phyloP scores from a whole-genome alignment of 2,797 vertebrate genomes.

The Periparus ater region DNA sequence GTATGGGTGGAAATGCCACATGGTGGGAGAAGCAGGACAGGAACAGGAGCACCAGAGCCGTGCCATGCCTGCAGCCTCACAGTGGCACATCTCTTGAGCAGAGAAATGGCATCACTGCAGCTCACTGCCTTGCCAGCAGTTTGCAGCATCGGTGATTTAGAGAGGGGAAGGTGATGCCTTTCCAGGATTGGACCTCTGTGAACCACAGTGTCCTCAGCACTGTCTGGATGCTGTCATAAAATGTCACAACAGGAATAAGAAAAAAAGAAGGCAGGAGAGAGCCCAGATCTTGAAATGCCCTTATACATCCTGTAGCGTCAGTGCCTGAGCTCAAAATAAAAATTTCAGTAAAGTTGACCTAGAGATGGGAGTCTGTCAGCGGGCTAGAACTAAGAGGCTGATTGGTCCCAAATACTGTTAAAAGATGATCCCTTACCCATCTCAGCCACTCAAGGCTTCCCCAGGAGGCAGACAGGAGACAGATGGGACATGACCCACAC shows the following conservation, averaged over 20 bases:
- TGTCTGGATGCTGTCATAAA: neutral
- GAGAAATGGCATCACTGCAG: neutral
- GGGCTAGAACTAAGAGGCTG: neutral
- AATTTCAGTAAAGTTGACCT: neutral
- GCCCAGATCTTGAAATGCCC: neutral
- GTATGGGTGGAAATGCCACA: neutral
- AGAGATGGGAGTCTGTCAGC: neutral
- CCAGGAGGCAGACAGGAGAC: neutral
- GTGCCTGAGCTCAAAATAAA: neutral
- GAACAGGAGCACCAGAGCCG: neutral
- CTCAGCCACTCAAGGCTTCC: neutral
- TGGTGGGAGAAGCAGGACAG: neutral
- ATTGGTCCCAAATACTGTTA: neutral
- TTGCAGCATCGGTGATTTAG: fast-evolving
- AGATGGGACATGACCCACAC: fast-evolving
- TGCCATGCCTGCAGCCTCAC: neutral
- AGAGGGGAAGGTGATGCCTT: neutral
- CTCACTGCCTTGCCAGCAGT: fast-evolving
- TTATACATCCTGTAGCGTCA: neutral
- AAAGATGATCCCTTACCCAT: neutral
- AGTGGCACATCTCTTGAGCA: neutral
- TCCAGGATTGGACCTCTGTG: neutral
- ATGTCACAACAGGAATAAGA: neutral
- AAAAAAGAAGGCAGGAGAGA: neutral
- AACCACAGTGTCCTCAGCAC: neutral